phyloP scores from a whole-genome alignment of 2,888 invertebrate species.

The Aleiodes alternator region DNA sequence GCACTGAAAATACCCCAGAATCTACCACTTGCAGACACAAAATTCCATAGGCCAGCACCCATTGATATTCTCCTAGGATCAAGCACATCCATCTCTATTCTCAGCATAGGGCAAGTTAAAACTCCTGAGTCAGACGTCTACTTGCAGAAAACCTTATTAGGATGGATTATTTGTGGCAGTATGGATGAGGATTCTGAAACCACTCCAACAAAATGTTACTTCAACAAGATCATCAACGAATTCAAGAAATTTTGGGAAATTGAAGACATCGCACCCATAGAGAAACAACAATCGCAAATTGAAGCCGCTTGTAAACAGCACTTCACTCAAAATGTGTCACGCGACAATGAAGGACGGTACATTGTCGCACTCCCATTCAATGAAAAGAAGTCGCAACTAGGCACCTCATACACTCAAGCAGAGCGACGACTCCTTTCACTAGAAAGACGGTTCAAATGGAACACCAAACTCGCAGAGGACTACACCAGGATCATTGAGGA shows the following conservation, averaged over 20 bases:
- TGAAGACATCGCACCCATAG: conserved; percentile 30
- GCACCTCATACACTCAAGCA: conserved; percentile 42
- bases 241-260: conserved; percentile 42
- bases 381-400: conserved; percentile 28
- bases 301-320: conserved; percentile 46
- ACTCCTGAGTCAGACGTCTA: conserved; percentile 28
- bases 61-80: conserved; percentile 43
- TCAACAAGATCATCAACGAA: conserved; percentile 4
- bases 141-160: conserved; percentile 41
- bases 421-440: conserved; percentile 38
- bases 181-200: not conserved
- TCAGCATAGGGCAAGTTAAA: conserved; percentile 39
- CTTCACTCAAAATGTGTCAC: conserved; percentile 33
- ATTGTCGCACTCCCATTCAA: conserved; percentile 48
- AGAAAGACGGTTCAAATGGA: conserved; percentile 35
- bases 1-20: conserved; percentile 15
- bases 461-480: conserved; percentile 30
- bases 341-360: conserved; percentile 45
- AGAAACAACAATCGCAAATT: conserved; percentile 11
- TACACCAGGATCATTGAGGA: conserved; percentile 42
- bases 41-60: conserved; percentile 43
- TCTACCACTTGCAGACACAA: conserved; percentile 45
- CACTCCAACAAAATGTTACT: not conserved
- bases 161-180: conserved; percentile 46
- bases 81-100: conserved; percentile 31